Evolutionary conservation across 1,140 invertebrate species (phyloP).

Genomic region (Cherax quadricarinatus): DNA sequence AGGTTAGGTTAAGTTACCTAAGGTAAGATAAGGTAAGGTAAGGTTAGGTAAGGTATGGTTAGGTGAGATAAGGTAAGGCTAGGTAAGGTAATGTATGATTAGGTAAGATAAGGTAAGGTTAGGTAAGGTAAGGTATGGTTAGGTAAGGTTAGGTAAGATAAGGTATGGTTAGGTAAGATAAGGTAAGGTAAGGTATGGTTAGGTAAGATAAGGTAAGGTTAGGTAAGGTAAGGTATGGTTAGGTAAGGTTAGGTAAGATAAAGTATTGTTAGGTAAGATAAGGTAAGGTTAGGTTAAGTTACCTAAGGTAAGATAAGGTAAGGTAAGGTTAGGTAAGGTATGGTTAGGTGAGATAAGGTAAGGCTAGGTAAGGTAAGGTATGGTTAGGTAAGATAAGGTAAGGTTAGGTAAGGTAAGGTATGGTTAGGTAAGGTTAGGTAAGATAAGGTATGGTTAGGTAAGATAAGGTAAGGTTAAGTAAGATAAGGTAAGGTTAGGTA

Average conservation of each 20-base stretch:
- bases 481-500: not conserved
- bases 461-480: not conserved
- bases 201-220: not conserved
- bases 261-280: not conserved
- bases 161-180: not conserved
- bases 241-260: not conserved
- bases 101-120: not conserved
- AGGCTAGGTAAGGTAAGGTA: slow-evolving; percentile 2
- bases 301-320: not conserved
- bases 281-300: not conserved
- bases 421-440: not conserved
- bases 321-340: not conserved
- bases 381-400: not conserved
- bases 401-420: not conserved
- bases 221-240: not conserved
- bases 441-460: not conserved
- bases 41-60: too few species aligned
- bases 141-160: not conserved
- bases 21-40: too few species aligned
- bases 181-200: not conserved
- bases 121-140: not conserved
- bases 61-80: too few species aligned
- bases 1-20: too few species aligned
- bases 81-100: not conserved
- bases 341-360: not conserved